Evolutionary conservation across 1,140 invertebrate species (phyloP).

Genomic region (Odontomachus brunneus): DNA sequence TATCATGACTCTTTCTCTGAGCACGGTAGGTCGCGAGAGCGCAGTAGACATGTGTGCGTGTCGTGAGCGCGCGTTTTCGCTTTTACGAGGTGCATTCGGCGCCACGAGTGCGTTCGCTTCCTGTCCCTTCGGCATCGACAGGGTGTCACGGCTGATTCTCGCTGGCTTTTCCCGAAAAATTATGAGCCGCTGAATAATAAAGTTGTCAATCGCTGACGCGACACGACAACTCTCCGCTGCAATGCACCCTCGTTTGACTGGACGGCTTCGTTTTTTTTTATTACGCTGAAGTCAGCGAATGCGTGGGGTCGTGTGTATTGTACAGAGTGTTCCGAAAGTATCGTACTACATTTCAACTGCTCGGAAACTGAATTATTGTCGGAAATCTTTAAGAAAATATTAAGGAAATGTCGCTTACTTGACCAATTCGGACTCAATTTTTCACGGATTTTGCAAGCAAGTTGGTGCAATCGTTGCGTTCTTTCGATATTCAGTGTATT

Average conservation of each 20-base stretch:
- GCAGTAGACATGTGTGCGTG: too few species aligned
- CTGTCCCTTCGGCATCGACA: background rate
- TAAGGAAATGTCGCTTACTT: background rate
- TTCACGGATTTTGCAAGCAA: background rate
- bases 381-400: background rate
- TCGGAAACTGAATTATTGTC: background rate
- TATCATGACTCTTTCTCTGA: too few species aligned
- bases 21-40: too few species aligned
- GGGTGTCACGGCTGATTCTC: background rate
- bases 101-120: background rate
- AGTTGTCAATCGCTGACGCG: slow-evolving; percentile 2
- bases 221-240: background rate
- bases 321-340: background rate
- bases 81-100: background rate
- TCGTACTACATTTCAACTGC: too few species aligned
- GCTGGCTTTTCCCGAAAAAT: slow-evolving; percentile 18
- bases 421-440: background rate
- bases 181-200: background rate
- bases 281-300: background rate
- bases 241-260: background rate
- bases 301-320: too few species aligned
- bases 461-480: background rate
- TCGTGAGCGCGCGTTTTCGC: background rate
- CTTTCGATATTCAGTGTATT: slow-evolving; percentile 1
- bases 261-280: background rate